Percentiles rank a stretch among this genome's conserved stretches.
Conservation (phyloP, 2,888 invertebrate species). For the Sarcophaga carnaria region DNA sequence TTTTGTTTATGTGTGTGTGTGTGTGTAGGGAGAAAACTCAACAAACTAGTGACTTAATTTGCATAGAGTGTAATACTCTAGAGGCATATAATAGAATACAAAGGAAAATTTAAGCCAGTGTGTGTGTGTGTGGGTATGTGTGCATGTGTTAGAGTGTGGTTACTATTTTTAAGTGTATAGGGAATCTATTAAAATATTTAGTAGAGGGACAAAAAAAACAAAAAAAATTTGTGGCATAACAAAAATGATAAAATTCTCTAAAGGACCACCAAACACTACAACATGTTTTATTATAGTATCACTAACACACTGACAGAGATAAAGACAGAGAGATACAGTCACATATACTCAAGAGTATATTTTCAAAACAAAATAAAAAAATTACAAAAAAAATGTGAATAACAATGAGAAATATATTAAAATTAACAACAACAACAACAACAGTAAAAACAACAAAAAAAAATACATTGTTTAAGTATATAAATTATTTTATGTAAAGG, state of each 20-base stretch:
- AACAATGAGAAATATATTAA: too few relatives aligned
- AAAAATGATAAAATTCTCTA: constrained; percentile 78
- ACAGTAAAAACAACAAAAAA: constrained; percentile 36
- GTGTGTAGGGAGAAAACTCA: background rate
- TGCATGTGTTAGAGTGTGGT: background rate
- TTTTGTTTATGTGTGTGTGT: background rate
- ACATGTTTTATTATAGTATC: constrained; percentile 35
- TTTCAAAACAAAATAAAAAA: constrained; percentile 36
- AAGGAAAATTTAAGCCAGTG: constrained; percentile 55
- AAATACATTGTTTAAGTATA: constrained; percentile 36
- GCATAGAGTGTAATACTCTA: constrained; percentile 78
- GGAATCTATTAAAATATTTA: background rate
- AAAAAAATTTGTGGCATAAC: background rate
- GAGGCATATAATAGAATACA: constrained; percentile 74
- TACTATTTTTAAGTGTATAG: background rate
- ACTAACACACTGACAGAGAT: background rate
- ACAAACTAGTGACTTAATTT: constrained; percentile 78
- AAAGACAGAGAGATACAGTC: background rate
- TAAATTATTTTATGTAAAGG: constrained; percentile 47
- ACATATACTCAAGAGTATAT: constrained; percentile 24
- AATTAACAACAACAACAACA: constrained; percentile 36
- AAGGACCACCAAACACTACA: constrained; percentile 54
- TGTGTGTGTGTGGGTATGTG: background rate
- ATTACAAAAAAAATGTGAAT: too few relatives aligned
- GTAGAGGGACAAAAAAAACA: background rate